Conservation (phyloP, 2,888 invertebrate species). For the Sarcophaga rosellei region DNA sequence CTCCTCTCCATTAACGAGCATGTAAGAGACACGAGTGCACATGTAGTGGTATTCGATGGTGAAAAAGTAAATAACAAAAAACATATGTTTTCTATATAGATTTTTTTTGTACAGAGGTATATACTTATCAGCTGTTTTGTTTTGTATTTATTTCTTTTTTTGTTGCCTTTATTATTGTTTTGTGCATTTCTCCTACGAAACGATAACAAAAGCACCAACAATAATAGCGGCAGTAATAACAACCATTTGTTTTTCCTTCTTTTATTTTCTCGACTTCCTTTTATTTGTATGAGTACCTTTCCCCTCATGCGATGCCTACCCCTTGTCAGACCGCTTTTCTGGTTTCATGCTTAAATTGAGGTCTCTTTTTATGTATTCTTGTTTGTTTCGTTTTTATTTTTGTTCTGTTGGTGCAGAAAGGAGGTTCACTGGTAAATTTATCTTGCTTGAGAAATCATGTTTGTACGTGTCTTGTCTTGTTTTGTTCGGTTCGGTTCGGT, state of each 20-base stretch:
- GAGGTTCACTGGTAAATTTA: conserved; percentile 57
- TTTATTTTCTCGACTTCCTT: conserved; percentile 11
- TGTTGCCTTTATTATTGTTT: neutral
- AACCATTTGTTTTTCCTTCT: neutral
- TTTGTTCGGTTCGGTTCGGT: conserved; percentile 19
- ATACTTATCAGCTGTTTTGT: conserved; percentile 64
- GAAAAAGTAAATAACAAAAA: conserved; percentile 57
- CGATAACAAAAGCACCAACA: neutral
- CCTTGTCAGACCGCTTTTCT: neutral
- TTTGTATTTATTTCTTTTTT: conserved; percentile 22
- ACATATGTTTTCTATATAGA: conserved; percentile 63
- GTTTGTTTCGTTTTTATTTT: conserved; percentile 13
- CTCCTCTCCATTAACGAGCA: neutral
- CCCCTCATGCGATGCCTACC: neutral
- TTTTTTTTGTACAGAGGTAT: conserved; percentile 44
- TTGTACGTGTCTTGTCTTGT: conserved; percentile 67
- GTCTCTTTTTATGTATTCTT: conserved; percentile 28
- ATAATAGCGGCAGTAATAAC: conserved; percentile 28
- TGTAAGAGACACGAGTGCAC: neutral
- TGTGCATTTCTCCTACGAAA: conserved; percentile 45
- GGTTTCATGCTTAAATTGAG: conserved; percentile 46
- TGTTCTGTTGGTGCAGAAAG: conserved; percentile 31
- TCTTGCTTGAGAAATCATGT: conserved; percentile 65
- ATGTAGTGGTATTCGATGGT: neutral
- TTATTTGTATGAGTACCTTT: conserved; percentile 16